These are phyloP conservation scores for Galaxias olidus DNA, from an alignment of 2,797 vertebrate genomes.

Conservation along the genomic window DNA sequence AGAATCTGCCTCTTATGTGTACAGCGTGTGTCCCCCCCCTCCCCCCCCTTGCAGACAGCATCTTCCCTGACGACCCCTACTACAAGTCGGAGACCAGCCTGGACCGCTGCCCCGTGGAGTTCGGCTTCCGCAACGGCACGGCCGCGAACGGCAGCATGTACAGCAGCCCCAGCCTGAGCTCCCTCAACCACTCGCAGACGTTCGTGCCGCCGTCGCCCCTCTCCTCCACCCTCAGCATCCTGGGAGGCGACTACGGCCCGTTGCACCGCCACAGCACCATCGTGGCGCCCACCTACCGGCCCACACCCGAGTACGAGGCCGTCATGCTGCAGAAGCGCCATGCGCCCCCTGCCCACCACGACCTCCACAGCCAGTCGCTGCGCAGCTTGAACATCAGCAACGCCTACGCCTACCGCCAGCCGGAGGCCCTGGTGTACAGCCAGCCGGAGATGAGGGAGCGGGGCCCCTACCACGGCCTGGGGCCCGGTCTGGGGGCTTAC, in stretches of 20 bases:
- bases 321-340: conserved; percentile 93
- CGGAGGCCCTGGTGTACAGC: conserved; percentile 91
- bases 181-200: conserved; percentile 91
- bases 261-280: conserved; percentile 95
- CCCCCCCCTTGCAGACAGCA: conserved; percentile 81
- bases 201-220: conserved; percentile 89
- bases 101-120: conserved; percentile 82
- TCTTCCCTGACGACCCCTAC: conserved; percentile 92
- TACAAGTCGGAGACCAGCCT: conserved; percentile 93
- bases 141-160: conserved; percentile 93
- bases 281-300: conserved; percentile 93
- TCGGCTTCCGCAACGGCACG: conserved; percentile 85
- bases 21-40: too few relatives aligned
- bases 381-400: conserved; percentile 94
- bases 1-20: too few relatives aligned
- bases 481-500: conserved; percentile 66
- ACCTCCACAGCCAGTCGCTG: conserved; percentile 92
- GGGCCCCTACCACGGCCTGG: conserved; percentile 76
- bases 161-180: conserved; percentile 91
- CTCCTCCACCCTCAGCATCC: conserved; percentile 94
- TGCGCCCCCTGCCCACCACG: conserved; percentile 71
- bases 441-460: conserved; percentile 94
- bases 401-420: conserved; percentile 88
- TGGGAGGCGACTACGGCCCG: conserved; percentile 91
- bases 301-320: conserved; percentile 93